Percentiles rank a stretch among this genome's conserved stretches.
Conservation (phyloP, 2,113 vertebrate genomes). For the Dromiciops gliroides region DNA sequence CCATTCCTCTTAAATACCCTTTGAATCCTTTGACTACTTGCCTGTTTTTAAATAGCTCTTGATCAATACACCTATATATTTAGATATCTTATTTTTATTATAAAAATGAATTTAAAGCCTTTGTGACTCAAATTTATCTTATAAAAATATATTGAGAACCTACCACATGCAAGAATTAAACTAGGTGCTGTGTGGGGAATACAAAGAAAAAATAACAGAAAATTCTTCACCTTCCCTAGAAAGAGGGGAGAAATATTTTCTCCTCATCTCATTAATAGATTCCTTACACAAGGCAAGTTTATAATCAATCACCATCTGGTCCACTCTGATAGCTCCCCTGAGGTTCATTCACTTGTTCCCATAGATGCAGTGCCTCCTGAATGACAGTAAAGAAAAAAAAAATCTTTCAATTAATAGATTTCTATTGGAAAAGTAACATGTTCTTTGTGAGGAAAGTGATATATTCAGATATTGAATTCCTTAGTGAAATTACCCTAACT, state of each 20-base stretch:
- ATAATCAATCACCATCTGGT: not conserved
- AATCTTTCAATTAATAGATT: not conserved
- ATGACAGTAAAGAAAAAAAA: constrained; percentile 26
- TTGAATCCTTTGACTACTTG: not conserved
- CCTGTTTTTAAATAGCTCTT: not conserved
- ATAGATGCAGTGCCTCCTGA: not conserved
- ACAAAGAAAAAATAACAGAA: not conserved
- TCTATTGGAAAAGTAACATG: not conserved
- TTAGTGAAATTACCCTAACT: not conserved
- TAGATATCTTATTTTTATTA: not conserved
- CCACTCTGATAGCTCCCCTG: not conserved
- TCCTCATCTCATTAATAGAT: not conserved
- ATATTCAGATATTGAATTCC: not conserved
- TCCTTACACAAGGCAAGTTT: not conserved
- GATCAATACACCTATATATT: not conserved
- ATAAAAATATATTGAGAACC: not conserved
- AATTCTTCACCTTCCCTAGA: not conserved
- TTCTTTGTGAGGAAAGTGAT: not conserved
- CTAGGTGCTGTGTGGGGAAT: not conserved
- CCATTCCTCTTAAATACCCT: not conserved
- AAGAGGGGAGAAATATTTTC: not conserved
- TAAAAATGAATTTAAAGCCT: not conserved
- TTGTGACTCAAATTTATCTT: not conserved
- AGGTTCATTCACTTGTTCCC: not conserved
- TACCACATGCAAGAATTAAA: not conserved